Conservation (phyloP, 2,888 invertebrate species). For the Elysia crispata region DNA sequence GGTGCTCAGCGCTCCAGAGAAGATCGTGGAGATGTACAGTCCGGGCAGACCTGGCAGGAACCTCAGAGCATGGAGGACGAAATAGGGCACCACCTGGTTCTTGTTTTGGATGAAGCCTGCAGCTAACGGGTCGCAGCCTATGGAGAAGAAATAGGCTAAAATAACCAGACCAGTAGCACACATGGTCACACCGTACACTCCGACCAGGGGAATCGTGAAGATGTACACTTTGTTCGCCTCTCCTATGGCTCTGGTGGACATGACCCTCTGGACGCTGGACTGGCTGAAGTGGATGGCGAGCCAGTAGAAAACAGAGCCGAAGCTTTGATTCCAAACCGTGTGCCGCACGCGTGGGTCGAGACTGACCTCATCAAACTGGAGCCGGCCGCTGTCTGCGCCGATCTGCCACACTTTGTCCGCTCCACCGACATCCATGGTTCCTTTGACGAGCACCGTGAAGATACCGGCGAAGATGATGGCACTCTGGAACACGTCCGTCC, state of each 20-base stretch:
- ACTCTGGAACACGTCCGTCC: slow-evolving; percentile 53
- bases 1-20: slow-evolving; percentile 59
- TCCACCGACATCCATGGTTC: slow-evolving; percentile 37
- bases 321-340: slow-evolving; percentile 54
- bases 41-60: slow-evolving; percentile 58
- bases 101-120: slow-evolving; percentile 56
- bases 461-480: slow-evolving; percentile 50
- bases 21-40: slow-evolving; percentile 60
- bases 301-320: slow-evolving; percentile 57
- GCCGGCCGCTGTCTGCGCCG: slow-evolving; percentile 29
- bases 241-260: slow-evolving; percentile 52
- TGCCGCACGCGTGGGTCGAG: slow-evolving; percentile 59
- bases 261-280: slow-evolving; percentile 58
- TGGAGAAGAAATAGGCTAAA: slow-evolving; percentile 58
- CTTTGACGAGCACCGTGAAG: slow-evolving; percentile 31
- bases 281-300: slow-evolving; percentile 57
- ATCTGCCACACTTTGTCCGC: slow-evolving; percentile 23
- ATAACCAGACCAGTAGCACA: slow-evolving; percentile 57
- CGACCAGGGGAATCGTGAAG: slow-evolving; percentile 54
- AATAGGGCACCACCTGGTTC: slow-evolving; percentile 61
- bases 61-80: slow-evolving; percentile 55
- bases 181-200: slow-evolving; percentile 54
- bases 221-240: slow-evolving; percentile 55
- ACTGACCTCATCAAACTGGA: slow-evolving; percentile 40
- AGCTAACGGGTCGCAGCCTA: slow-evolving; percentile 59